These are phyloP conservation scores for Drosophila kepulauana DNA, from an alignment of 1,140 invertebrate species.

Conservation along the genomic window DNA sequence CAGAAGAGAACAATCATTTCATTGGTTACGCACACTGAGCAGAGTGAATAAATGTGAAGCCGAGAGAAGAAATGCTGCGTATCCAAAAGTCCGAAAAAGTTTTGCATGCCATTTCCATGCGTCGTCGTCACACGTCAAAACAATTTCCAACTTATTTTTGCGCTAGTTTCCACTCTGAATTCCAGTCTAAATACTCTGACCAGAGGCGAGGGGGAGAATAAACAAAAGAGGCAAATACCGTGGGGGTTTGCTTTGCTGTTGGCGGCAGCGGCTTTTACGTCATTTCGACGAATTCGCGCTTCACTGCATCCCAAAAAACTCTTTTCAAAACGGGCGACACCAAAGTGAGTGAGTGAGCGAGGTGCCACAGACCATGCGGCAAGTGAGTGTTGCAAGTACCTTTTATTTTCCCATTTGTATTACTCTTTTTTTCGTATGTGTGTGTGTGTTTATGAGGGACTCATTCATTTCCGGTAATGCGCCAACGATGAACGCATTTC, in stretches of 20 bases:
- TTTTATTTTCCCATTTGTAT: not conserved
- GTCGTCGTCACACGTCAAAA: slow-evolving; percentile 51
- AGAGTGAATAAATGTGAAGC: slow-evolving; percentile 25
- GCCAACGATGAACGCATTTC: slow-evolving; percentile 60
- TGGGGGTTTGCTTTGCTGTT: not conserved
- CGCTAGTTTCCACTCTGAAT: slow-evolving; percentile 20
- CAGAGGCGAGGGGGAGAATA: not conserved
- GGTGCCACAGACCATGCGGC: slow-evolving; percentile 2
- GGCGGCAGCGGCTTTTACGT: slow-evolving; percentile 37
- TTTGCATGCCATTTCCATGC: slow-evolving; percentile 45
- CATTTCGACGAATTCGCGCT: slow-evolving; percentile 56
- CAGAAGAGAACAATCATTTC: slow-evolving; percentile 57
- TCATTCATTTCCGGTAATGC: slow-evolving; percentile 53
- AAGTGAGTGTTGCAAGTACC: slow-evolving; percentile 52
- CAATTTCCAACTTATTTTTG: slow-evolving; percentile 41
- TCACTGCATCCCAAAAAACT: slow-evolving; percentile 59
- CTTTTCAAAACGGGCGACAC: slow-evolving; percentile 35
- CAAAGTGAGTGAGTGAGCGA: slow-evolving; percentile 5
- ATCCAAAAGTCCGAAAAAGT: slow-evolving; percentile 33
- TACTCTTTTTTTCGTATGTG: slow-evolving; percentile 19
- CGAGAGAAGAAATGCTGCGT: slow-evolving; percentile 3
- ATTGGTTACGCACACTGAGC: slow-evolving; percentile 55
- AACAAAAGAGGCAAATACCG: too few relatives aligned
- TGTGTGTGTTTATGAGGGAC: slow-evolving; percentile 45
- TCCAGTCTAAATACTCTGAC: slow-evolving; percentile 2